phyloP scores from a whole-genome alignment of 2,797 vertebrate genomes.

The Enteromius fasciolatus region DNA sequence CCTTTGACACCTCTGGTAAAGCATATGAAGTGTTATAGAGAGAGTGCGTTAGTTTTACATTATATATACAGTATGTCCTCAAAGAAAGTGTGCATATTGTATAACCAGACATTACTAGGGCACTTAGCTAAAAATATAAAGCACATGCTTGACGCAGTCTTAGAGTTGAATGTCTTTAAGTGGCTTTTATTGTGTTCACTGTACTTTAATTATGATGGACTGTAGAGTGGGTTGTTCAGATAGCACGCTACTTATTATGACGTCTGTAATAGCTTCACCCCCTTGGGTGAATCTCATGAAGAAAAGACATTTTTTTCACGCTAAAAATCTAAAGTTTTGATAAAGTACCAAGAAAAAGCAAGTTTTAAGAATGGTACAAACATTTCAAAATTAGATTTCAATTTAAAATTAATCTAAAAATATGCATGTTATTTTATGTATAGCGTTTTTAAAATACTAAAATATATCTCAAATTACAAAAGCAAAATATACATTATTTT shows the following conservation, averaged over 20 bases:
- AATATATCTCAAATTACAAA: background rate
- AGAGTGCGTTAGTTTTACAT: background rate
- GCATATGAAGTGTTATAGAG: background rate
- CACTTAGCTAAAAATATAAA: conserved; percentile 18
- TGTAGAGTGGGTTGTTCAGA: background rate
- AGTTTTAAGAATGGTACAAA: background rate
- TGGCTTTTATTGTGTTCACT: conserved; percentile 10
- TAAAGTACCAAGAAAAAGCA: background rate
- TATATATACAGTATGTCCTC: background rate
- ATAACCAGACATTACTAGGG: conserved; percentile 2
- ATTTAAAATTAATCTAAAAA: background rate
- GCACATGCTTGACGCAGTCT: background rate
- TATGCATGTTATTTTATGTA: background rate
- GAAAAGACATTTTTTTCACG: background rate
- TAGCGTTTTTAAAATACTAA: background rate
- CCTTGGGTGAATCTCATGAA: background rate
- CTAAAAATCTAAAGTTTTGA: background rate
- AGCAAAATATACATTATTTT: background rate
- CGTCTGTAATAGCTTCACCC: background rate
- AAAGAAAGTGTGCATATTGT: conserved; percentile 1
- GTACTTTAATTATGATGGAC: conserved; percentile 10
- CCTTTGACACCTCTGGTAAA: conserved; percentile 7
- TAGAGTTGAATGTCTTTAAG: background rate
- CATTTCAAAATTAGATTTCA: background rate
- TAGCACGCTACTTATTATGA: background rate